Conservation (phyloP, 2,113 vertebrate genomes). For the Aphyosemion australe region DNA sequence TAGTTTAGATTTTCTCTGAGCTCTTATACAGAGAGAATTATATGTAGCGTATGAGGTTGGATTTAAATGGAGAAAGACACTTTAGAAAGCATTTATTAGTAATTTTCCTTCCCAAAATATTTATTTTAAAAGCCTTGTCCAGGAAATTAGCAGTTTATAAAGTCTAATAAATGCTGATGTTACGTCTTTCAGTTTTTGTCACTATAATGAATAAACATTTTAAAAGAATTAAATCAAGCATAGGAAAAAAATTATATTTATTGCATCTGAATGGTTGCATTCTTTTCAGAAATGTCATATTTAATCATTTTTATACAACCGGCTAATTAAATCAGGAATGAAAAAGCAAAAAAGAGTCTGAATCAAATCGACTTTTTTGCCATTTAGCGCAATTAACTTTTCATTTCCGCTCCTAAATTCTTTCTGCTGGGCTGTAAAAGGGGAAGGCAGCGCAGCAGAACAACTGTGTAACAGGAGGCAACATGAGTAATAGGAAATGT, state of each 20-base stretch:
- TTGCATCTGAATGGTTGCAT: too few relatives aligned
- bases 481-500: slow-evolving; percentile 12
- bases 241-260: too few relatives aligned
- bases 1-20: not conserved
- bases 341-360: not conserved
- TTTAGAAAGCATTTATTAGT: not conserved
- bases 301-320: not conserved
- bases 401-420: slow-evolving; percentile 1
- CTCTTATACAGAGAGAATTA: not conserved
- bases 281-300: too few relatives aligned
- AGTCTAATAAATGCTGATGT: too few relatives aligned
- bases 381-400: slow-evolving; percentile 5
- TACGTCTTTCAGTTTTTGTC: too few relatives aligned
- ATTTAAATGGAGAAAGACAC: not conserved
- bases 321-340: not conserved
- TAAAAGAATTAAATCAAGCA: too few relatives aligned
- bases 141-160: not conserved
- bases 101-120: not conserved
- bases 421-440: not conserved
- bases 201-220: too few relatives aligned
- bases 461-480: slow-evolving; percentile 1
- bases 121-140: not conserved
- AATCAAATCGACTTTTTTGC: not conserved
- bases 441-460: not conserved
- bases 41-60: not conserved